Evolutionary conservation across 1,140 invertebrate species (phyloP).

Genomic region (Leguminivora glycinivorella): DNA sequence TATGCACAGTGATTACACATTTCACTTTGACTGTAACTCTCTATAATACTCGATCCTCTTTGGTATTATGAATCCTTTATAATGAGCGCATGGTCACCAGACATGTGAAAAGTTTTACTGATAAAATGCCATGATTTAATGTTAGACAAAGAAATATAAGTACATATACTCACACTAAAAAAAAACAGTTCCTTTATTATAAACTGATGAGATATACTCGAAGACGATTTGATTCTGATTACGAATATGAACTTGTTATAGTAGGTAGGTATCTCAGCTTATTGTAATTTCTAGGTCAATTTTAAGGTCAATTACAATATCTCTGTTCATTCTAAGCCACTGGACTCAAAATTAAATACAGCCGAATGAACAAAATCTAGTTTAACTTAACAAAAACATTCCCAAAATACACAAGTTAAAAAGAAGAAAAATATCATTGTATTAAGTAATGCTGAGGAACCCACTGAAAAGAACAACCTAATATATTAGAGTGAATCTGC

Average conservation of each 20-base stretch:
- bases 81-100: too few relatives aligned
- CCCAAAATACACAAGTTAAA: conserved; percentile 37
- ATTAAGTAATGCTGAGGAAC: conserved; percentile 44
- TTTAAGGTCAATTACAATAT: not conserved
- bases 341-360: not conserved
- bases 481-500: not conserved
- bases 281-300: not conserved
- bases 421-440: conserved; percentile 43
- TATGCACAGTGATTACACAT: too few relatives aligned
- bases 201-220: too few relatives aligned
- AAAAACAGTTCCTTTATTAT: too few relatives aligned
- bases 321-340: not conserved
- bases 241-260: not conserved
- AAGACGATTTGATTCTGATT: not conserved
- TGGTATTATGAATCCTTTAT: too few relatives aligned
- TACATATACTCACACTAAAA: too few relatives aligned
- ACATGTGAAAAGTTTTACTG: too few relatives aligned
- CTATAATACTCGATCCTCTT: too few relatives aligned
- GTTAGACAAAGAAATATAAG: too few relatives aligned
- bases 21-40: too few relatives aligned
- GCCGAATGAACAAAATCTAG: conserved; percentile 24
- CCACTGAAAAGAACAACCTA: not conserved
- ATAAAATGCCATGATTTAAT: too few relatives aligned
- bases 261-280: too few relatives aligned
- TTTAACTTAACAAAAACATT: conserved; percentile 33